Percentiles rank a stretch among this genome's conserved stretches.
Evolutionary conservation across 2,797 vertebrate species (phyloP).

Genomic region (Chromis chromis): DNA sequence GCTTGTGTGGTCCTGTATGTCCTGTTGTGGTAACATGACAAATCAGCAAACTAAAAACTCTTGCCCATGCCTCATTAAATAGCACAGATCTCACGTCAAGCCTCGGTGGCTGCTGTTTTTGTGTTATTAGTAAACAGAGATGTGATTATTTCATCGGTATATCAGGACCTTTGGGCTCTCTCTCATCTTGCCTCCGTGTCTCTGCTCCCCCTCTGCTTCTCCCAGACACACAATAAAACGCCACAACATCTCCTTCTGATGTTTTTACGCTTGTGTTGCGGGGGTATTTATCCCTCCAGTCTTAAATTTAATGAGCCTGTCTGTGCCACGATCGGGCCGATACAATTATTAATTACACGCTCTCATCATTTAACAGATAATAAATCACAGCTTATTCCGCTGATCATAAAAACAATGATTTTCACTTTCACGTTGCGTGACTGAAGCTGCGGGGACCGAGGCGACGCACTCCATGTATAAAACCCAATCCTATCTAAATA

Average conservation of each 20-base stretch:
- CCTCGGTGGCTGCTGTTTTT: conserved; percentile 43
- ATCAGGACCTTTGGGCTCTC: conserved; percentile 10
- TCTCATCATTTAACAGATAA: conserved; percentile 76
- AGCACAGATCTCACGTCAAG: conserved; percentile 51
- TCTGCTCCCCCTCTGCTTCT: neutral
- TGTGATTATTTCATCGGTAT: conserved; percentile 40
- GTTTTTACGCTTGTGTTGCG: neutral
- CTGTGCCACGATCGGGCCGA: conserved; percentile 16
- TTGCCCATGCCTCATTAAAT: conserved; percentile 64
- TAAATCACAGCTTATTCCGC: conserved; percentile 75
- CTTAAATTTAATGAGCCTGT: conserved; percentile 28
- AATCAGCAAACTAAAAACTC: conserved; percentile 44
- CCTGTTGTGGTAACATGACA: conserved; percentile 71
- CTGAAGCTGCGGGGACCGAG: conserved; percentile 50
- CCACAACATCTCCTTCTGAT: conserved; percentile 1
- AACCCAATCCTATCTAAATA: conserved; percentile 84
- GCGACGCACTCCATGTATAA: conserved; percentile 71
- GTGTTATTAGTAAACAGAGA: conserved; percentile 52
- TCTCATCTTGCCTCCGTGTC: neutral
- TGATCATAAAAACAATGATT: conserved; percentile 69
- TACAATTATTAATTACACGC: conserved; percentile 68
- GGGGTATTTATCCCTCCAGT: conserved; percentile 8
- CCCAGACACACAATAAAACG: conserved; percentile 19
- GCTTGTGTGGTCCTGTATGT: conserved; percentile 61
- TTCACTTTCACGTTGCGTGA: conserved; percentile 66